Evolutionary conservation across 2,797 vertebrate genomes (phyloP).

Genomic region (Ibycter americanus): DNA sequence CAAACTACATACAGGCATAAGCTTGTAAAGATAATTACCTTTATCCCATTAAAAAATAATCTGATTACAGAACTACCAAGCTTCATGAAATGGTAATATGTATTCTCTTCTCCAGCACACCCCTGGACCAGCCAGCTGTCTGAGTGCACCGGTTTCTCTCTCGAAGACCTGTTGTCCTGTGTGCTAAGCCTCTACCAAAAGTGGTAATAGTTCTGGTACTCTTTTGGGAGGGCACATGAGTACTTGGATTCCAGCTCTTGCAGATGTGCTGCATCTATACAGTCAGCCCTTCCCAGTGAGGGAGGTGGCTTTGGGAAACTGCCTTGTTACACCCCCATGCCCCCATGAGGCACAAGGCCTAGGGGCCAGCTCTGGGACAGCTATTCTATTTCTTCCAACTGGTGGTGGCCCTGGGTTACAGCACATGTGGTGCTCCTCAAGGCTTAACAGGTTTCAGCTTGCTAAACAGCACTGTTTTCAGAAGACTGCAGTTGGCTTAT

Average conservation of each 20-base stretch:
- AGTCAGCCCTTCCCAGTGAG: background rate
- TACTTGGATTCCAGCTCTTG: background rate
- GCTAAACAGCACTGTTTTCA: background rate
- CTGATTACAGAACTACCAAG: background rate
- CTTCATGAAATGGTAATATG: background rate
- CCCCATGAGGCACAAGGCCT: background rate
- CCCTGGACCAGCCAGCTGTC: slow-evolving; percentile 87
- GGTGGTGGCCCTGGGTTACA: background rate
- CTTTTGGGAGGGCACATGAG: background rate
- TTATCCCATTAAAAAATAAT: background rate
- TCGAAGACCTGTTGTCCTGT: slow-evolving; percentile 85
- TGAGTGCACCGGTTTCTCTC: slow-evolving; percentile 89
- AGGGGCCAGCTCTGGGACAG: background rate
- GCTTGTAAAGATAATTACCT: background rate
- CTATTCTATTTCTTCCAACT: background rate
- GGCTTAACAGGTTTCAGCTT: background rate
- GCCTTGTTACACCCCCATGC: background rate
- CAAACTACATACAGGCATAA: background rate
- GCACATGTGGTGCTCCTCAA: background rate
- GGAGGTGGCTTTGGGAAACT: background rate
- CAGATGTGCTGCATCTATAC: background rate
- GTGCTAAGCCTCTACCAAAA: slow-evolving; percentile 89
- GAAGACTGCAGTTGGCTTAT: background rate
- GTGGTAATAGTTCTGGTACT: slow-evolving; percentile 80
- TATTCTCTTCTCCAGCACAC: slow-evolving; percentile 77